phyloP scores from a whole-genome alignment of 2,888 invertebrate genomes.

The Eumerus sabulonum region DNA sequence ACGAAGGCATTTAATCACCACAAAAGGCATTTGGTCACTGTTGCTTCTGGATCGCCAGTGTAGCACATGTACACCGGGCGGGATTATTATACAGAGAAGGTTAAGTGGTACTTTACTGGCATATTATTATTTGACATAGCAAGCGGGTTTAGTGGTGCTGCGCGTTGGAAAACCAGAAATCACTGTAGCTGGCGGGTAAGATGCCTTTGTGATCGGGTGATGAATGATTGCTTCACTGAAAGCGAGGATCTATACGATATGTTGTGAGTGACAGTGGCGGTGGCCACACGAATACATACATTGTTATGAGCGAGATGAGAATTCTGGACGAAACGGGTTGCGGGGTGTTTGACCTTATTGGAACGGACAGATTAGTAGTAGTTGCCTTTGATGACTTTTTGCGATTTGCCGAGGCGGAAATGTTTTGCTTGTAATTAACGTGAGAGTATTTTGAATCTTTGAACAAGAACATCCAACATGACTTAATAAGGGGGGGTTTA shows the following conservation, averaged over 20 bases:
- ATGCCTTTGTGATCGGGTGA: conserved; percentile 36
- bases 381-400: not conserved
- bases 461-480: no score
- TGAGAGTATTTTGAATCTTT: conserved; percentile 18
- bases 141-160: conserved; percentile 32
- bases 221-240: conserved; percentile 45
- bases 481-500: no score
- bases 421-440: conserved; percentile 12
- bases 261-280: conserved; percentile 14
- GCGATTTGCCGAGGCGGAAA: not conserved
- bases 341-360: conserved; percentile 18
- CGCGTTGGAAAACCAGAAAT: conserved; percentile 35
- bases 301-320: not conserved
- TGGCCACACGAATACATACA: conserved; percentile 26
- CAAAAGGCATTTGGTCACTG: conserved; percentile 45
- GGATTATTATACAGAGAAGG: conserved; percentile 57
- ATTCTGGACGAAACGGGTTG: conserved; percentile 16
- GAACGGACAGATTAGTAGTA: not conserved
- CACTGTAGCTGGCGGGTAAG: conserved; percentile 44
- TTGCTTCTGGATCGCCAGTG: conserved; percentile 27
- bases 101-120: conserved; percentile 63
- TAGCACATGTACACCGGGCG: conserved; percentile 33
- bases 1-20: conserved; percentile 62
- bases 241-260: conserved; percentile 33
- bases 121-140: conserved; percentile 64